These are phyloP conservation scores for Drosophila falleni DNA, from an alignment of 2,888 invertebrate genomes.

Conservation along the genomic window DNA sequence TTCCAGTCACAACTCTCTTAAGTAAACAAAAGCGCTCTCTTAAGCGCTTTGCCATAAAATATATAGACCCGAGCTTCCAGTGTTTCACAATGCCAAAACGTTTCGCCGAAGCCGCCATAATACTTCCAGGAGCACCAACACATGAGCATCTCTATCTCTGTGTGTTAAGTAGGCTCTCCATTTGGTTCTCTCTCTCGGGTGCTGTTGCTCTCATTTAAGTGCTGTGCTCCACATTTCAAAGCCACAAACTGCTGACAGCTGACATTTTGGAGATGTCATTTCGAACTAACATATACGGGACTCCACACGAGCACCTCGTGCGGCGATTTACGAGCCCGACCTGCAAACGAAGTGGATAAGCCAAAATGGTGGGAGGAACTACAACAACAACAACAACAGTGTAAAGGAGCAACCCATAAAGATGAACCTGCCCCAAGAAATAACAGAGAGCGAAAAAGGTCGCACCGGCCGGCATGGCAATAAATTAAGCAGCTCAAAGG, in stretches of 20 bases:
- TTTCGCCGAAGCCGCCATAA: constrained; percentile 56
- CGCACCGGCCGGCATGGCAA: constrained; percentile 63
- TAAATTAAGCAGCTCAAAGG: constrained; percentile 22
- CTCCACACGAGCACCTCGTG: constrained; percentile 32
- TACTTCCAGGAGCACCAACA: constrained; percentile 40
- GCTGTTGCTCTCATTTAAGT: constrained; percentile 21
- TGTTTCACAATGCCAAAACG: constrained; percentile 49
- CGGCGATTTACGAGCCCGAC: constrained; percentile 57
- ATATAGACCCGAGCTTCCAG: constrained; percentile 35
- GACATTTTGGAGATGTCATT: constrained; percentile 70
- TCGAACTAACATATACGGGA: constrained; percentile 42
- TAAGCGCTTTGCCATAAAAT: constrained; percentile 54
- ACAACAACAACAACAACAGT: constrained; percentile 21
- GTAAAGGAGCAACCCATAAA: constrained; percentile 14
- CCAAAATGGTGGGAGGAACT: constrained; percentile 21
- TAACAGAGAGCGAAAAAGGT: constrained; percentile 20
- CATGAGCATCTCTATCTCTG: constrained; percentile 14
- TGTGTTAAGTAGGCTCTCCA: background rate
- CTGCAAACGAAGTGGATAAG: constrained; percentile 51
- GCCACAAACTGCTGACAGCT: constrained; percentile 73
- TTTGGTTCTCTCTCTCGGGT: constrained; percentile 5
- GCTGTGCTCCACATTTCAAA: constrained; percentile 68
- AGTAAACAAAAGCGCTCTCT: constrained; percentile 58
- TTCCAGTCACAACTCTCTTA: constrained; percentile 45
- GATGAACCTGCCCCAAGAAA: constrained; percentile 66